Conservation (phyloP, 2,888 invertebrate species). For the Scrobipalpa costella region DNA sequence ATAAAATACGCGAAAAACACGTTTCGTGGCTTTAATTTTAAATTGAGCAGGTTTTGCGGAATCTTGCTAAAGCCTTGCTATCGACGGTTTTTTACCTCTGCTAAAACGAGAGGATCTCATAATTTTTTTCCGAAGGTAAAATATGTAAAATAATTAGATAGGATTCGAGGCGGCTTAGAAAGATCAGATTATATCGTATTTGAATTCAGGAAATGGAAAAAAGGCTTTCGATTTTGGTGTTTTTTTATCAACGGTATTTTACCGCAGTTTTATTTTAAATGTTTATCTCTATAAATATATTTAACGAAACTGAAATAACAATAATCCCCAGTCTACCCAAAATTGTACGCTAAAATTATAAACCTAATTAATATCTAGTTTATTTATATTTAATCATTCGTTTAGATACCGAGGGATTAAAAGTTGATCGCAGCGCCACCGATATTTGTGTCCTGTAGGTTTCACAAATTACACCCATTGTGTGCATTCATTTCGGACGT, state of each 20-base stretch:
- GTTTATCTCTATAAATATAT: no score
- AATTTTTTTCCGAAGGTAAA: constrained; percentile 53
- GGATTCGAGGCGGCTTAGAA: constrained; percentile 46
- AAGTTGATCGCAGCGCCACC: background rate
- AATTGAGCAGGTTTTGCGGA: constrained; percentile 79
- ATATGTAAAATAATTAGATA: constrained; percentile 69
- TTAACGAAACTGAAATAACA: no score
- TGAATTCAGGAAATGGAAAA: background rate
- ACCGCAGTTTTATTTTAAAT: no score
- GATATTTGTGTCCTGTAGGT: constrained; percentile 8
- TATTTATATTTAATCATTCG: background rate
- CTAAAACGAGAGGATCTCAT: constrained; percentile 61
- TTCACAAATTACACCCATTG: constrained; percentile 13
- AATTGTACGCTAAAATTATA: background rate
- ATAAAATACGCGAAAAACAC: constrained; percentile 81
- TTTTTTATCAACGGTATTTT: no score
- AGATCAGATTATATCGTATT: constrained; percentile 22
- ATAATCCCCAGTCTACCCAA: no score
- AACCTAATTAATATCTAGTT: background rate
- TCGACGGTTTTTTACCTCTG: constrained; percentile 62
- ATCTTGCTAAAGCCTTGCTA: constrained; percentile 73
- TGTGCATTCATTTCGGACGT: constrained; percentile 3
- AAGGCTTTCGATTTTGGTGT: no score
- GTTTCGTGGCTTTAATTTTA: constrained; percentile 82
- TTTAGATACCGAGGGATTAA: constrained; percentile 14